phyloP scores from a whole-genome alignment of 2,113 vertebrate species.

The Thunnus maccoyii region DNA sequence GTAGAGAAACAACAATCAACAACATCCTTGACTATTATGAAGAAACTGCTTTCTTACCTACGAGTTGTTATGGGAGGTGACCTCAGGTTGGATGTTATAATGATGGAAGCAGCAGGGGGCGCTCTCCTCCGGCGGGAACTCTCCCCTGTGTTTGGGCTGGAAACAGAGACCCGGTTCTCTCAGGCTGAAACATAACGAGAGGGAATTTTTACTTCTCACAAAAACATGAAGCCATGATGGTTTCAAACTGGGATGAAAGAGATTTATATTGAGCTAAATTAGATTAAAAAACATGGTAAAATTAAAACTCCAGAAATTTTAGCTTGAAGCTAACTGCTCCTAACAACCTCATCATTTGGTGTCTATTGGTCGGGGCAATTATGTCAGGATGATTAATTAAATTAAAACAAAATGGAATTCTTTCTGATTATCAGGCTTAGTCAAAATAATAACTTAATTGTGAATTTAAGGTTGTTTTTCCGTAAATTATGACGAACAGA shows the following conservation, averaged over 20 bases:
- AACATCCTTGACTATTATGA: no score
- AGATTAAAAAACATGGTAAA: no score
- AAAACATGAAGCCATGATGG: no score
- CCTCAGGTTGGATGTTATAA: constrained; percentile 3
- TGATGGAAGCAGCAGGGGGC: constrained; percentile 47
- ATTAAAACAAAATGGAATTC: not conserved
- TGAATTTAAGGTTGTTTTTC: not conserved
- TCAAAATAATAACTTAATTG: not conserved
- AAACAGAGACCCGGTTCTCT: constrained; percentile 9
- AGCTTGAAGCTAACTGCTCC: no score
- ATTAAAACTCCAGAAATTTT: no score
- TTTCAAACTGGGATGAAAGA: no score
- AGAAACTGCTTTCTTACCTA: not conserved
- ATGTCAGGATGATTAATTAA: not conserved
- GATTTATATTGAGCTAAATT: no score
- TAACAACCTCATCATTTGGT: no score
- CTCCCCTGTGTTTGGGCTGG: constrained; percentile 32
- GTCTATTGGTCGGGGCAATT: not conserved
- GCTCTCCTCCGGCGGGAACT: constrained; percentile 23
- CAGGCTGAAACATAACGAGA: not conserved
- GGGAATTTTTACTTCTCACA: not conserved
- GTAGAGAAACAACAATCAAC: no score
- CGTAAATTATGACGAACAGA: not conserved
- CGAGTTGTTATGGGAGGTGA: constrained; percentile 4
- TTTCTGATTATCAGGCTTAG: not conserved